A percentile compares a stretch with the other conserved stretches of the same genome.
Evolutionary conservation across 2,113 vertebrate genomes (phyloP).

Genomic region (Pogonocichla stellata): DNA sequence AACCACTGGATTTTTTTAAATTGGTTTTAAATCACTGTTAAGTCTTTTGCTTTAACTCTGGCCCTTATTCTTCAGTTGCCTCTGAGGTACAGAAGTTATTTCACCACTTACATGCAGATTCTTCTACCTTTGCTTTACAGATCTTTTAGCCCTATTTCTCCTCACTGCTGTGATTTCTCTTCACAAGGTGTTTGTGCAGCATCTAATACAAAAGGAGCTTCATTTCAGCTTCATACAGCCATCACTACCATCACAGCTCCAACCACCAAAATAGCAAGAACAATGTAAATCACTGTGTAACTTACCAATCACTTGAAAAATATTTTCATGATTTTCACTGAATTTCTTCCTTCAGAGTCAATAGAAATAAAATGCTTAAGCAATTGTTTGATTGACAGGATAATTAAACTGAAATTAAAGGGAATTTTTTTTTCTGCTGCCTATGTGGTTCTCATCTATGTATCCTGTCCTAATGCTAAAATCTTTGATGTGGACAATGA

Average conservation of each 20-base stretch:
- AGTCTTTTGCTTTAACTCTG: neutral
- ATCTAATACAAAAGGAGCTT: neutral
- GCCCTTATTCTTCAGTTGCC: neutral
- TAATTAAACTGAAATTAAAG: slow-evolving; percentile 59
- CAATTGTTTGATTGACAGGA: slow-evolving; percentile 30
- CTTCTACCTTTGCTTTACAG: neutral
- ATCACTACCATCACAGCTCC: neutral
- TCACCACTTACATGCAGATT: neutral
- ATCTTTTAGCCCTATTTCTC: neutral
- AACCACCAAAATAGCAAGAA: neutral
- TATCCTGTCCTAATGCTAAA: slow-evolving; percentile 28
- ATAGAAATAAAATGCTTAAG: slow-evolving; percentile 13
- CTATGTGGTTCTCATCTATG: neutral
- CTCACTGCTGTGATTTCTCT: neutral
- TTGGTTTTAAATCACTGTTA: neutral
- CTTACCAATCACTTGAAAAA: neutral
- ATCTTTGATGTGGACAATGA: slow-evolving; percentile 44
- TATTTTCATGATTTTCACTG: neutral
- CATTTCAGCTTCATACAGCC: neutral
- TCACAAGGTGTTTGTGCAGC: neutral
- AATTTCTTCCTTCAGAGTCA: slow-evolving; percentile 43
- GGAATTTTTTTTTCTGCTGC: slow-evolving; percentile 17
- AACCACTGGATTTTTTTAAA: neutral
- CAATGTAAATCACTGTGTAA: neutral
- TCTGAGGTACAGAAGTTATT: neutral